Conservation (phyloP, 2,797 vertebrate species). For the Sebastes variabilis region DNA sequence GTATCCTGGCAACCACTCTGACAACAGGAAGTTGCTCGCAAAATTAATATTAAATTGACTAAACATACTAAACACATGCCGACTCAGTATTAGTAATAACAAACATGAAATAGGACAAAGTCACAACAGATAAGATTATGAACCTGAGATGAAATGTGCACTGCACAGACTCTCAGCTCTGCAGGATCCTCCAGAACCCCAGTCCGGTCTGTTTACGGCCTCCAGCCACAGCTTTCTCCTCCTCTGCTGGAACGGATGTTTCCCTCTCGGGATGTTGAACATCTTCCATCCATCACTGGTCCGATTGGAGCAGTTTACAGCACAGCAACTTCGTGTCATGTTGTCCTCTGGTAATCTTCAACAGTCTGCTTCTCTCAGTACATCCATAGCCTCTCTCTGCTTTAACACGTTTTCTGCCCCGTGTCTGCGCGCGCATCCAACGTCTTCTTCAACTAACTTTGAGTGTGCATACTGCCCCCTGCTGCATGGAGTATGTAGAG, state of each 20-base stretch:
- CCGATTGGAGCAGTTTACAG: not conserved
- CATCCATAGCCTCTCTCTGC: no score
- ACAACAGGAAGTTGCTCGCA: no score
- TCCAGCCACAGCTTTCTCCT: not conserved
- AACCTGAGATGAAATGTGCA: not conserved
- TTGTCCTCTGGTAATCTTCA: no score
- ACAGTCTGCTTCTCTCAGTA: no score
- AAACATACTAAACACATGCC: no score
- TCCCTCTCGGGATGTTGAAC: not conserved
- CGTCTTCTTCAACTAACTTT: not conserved
- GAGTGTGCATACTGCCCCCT: not conserved
- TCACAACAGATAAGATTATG: accelerated
- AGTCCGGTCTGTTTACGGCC: not conserved
- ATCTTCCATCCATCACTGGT: not conserved
- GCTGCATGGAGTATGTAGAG: not conserved
- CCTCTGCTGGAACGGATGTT: not conserved
- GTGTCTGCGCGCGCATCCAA: no score
- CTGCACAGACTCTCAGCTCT: no score
- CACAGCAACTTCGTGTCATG: not conserved
- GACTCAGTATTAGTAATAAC: no score
- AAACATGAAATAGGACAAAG: not conserved
- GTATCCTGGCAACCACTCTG: no score
- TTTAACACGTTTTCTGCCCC: accelerated
- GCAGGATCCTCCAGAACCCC: not conserved
- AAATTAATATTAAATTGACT: no score